Conservation (phyloP, 1,140 invertebrate genomes). For the Scaptomyza pallida region DNA sequence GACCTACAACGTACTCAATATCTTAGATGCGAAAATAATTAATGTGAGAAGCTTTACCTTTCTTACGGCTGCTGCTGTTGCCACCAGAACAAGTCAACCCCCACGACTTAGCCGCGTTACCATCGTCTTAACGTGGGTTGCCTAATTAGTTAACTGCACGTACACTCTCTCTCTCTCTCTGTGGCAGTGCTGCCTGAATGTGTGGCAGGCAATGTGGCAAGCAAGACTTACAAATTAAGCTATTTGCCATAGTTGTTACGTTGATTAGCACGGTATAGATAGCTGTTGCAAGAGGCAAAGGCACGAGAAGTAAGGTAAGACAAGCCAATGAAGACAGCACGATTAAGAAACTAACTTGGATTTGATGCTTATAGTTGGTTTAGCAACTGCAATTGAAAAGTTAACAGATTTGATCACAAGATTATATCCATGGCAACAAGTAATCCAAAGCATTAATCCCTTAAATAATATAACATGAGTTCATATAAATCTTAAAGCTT, state of each 20-base stretch:
- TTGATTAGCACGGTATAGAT: conserved; percentile 43
- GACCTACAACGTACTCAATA: conserved; percentile 61
- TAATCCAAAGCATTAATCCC: no score
- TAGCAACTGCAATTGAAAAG: background rate
- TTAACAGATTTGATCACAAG: background rate
- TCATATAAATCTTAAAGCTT: no score
- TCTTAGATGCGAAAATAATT: conserved; percentile 76
- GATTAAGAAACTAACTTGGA: background rate
- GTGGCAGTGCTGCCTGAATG: background rate
- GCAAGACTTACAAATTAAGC: conserved; percentile 68
- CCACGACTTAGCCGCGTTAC: conserved; percentile 18
- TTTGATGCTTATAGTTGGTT: background rate
- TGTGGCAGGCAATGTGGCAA: conserved; percentile 20
- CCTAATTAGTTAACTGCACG: conserved; percentile 68
- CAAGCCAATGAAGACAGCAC: background rate
- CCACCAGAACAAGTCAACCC: background rate
- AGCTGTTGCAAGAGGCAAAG: background rate
- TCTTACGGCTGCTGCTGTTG: conserved; percentile 2
- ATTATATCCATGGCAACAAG: background rate
- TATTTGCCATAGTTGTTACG: conserved; percentile 56
- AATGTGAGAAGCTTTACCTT: conserved; percentile 67
- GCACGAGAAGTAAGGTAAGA: background rate
- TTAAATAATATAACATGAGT: no score
- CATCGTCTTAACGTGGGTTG: conserved; percentile 45
- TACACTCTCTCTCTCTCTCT: conserved; percentile 25